These are phyloP conservation scores for Trichopoda pennipes DNA, from an alignment of 2,888 invertebrate species.

Conservation along the genomic window DNA sequence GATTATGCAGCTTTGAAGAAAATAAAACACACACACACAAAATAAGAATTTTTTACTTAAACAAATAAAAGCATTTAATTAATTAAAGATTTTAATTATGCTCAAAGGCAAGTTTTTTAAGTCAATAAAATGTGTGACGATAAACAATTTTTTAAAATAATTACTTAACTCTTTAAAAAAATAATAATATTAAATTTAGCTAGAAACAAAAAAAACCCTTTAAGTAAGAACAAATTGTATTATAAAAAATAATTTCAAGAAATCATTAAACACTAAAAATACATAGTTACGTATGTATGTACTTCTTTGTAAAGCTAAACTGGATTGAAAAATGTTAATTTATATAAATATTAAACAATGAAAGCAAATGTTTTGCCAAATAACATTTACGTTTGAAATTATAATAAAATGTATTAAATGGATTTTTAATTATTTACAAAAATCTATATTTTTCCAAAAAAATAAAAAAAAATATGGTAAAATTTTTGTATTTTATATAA, in stretches of 20 bases:
- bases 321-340: too few species aligned
- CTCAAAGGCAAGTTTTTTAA: constrained; percentile 19
- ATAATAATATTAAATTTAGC: neutral
- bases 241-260: too few species aligned
- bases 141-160: neutral
- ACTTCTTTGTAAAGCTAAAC: too few species aligned
- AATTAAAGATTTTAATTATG: neutral
- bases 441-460: constrained; percentile 6
- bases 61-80: constrained; percentile 47
- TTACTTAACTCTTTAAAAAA: constrained; percentile 6
- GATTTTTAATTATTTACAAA: constrained; percentile 14
- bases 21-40: neutral
- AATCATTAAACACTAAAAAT: neutral
- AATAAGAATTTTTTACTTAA: constrained; percentile 24
- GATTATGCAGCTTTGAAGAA: constrained; percentile 32
- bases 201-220: neutral
- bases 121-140: neutral
- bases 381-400: constrained; percentile 4
- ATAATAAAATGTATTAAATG: neutral
- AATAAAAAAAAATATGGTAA: neutral
- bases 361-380: neutral
- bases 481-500: constrained; percentile 34
- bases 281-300: neutral
- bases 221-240: too few species aligned
- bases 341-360: neutral